Percentiles rank a stretch among this genome's conserved stretches.
Conservation (phyloP, 2,888 invertebrate genomes). For the Dryadula phaetusa region DNA sequence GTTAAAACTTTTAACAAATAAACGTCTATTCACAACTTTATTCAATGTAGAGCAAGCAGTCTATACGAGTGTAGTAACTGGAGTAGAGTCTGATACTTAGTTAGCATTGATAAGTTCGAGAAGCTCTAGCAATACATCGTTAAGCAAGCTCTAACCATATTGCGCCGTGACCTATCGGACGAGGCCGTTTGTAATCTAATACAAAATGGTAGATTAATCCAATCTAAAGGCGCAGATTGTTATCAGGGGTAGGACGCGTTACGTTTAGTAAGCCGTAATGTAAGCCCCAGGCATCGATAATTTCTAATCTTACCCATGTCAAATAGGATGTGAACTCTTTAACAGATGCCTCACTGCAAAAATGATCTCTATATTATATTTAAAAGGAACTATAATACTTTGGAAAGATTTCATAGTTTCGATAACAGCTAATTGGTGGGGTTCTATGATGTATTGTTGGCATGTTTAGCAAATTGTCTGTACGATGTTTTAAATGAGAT, state of each 20-base stretch:
- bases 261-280: conserved; percentile 33
- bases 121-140: conserved; percentile 8
- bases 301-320: conserved; percentile 33
- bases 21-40: too few species aligned
- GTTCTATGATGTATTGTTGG: conserved; percentile 10
- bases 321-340: conserved; percentile 15
- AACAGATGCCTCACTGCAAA: neutral
- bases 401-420: neutral
- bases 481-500: neutral
- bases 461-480: conserved; percentile 10
- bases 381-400: conserved; percentile 1
- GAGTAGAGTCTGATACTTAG: neutral
- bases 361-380: neutral
- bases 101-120: neutral
- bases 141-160: conserved; percentile 15
- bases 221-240: conserved; percentile 41
- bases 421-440: conserved; percentile 13
- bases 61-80: neutral
- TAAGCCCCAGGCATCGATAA: conserved; percentile 40
- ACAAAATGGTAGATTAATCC: conserved; percentile 45
- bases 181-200: conserved; percentile 38
- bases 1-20: too few species aligned
- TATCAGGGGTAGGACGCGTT: conserved; percentile 38
- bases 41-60: neutral
- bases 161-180: conserved; percentile 35